Base-by-base conservation (phyloP, 2,797 vertebrate species). In the Australoheros facetus region DNA sequence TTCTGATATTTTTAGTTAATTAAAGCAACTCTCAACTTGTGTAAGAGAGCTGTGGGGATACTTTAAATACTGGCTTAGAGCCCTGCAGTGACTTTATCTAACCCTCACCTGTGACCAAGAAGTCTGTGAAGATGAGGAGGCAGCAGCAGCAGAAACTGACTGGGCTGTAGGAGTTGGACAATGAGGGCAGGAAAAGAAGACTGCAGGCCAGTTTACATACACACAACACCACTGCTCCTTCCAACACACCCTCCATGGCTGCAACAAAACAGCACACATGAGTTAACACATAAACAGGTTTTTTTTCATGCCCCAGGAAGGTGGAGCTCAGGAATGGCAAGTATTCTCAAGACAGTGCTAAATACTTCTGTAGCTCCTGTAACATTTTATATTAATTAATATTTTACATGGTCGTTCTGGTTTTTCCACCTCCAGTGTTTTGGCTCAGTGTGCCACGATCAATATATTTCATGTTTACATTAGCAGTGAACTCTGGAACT, bases 111-210 rank as follows among this genome's bases (percentile, higher is more conserved):
- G 96, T 88, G 78, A 96, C 84, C n/a, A 92, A 60, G 77, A 96
- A 82, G 89, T 97, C 96, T 0, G 96, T 96, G 89, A 96, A 94
- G 69, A 96, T 23, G 64, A 96, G 84, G 23, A 96, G 93, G 81
- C 94, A 94, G 82, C 94, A 89, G 83, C 94, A 95, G 87, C 95
- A 96, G 85, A 95, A 91, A 74, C 89, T 90, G 59, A 95, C 78
- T 0, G 92, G 85, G 32, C 93, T 95, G 79, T 77, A 32, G 21
- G 91, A 88, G 11, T 75, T 28, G 5, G 75, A 57, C 71, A 93
- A 13, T 0, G 79, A 85, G 3, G 92, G 92, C 79, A 95, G 85
- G 74, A 91, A 92, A 53, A 94, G 64, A 6, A 95, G 51, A 73
- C 94, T 94, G 77, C 88, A 91, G 79, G 77, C 80, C 81, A 95